phyloP scores from a whole-genome alignment of 2,797 vertebrate genomes.

The Propithecus deckenii region DNA sequence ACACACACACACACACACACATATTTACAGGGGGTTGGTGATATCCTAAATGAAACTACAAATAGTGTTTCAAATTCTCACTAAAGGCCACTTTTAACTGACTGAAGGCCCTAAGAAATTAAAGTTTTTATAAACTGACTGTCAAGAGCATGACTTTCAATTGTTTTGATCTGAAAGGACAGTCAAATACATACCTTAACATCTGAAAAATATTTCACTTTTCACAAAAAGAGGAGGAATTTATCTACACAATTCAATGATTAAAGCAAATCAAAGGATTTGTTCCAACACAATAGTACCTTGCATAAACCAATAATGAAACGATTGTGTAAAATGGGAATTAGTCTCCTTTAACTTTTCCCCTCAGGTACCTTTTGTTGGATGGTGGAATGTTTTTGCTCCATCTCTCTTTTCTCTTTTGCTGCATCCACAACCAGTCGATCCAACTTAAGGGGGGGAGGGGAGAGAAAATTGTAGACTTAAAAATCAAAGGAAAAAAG shows the following conservation, averaged over 20 bases:
- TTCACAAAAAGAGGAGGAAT: background rate
- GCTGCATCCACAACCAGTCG: conserved; percentile 94
- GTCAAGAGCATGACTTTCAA: conserved; percentile 20
- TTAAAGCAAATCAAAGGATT: background rate
- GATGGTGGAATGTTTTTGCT: conserved; percentile 98
- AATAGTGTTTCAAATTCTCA: conserved; percentile 7
- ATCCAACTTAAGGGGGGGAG: conserved; percentile 91
- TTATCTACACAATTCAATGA: background rate
- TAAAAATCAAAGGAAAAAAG: background rate
- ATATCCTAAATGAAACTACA: background rate
- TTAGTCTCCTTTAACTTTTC: background rate
- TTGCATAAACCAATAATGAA: background rate
- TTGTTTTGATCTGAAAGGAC: conserved; percentile 35
- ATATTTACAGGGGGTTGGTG: background rate
- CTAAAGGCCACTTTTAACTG: conserved; percentile 7
- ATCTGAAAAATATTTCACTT: background rate
- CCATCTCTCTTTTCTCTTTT: conserved; percentile 98
- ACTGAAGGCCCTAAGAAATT: background rate
- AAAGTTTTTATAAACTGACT: background rate
- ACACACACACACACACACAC: too few species aligned
- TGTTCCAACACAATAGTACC: background rate
- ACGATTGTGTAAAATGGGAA: background rate
- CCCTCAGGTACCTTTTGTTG: conserved; percentile 94
- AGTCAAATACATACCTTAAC: conserved; percentile 6
- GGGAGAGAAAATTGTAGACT: background rate